These are phyloP conservation scores for Trachelus troglodyta DNA, from an alignment of 2,888 invertebrate genomes.

Conservation along the genomic window DNA sequence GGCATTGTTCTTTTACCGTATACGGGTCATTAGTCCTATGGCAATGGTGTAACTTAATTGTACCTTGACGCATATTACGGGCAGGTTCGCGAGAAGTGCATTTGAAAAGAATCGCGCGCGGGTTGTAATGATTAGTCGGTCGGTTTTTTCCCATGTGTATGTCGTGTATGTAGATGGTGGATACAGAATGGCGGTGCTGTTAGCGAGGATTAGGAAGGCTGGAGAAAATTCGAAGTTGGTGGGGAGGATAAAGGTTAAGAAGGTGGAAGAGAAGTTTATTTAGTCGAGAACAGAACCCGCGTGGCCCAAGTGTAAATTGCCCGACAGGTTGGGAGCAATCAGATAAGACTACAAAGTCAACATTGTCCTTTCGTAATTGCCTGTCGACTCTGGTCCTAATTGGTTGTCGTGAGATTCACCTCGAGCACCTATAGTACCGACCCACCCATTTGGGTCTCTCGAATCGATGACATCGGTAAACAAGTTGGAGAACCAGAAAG, in stretches of 20 bases:
- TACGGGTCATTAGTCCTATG: not conserved
- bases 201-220: not conserved
- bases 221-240: not conserved
- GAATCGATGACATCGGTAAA: slow-evolving; percentile 31
- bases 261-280: slow-evolving; percentile 8
- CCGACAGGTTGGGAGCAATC: slow-evolving; percentile 30
- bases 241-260: not conserved
- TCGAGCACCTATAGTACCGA: slow-evolving; percentile 1
- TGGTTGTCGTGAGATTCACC: slow-evolving; percentile 29
- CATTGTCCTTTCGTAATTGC: slow-evolving; percentile 39
- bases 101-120: not conserved
- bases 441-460: slow-evolving; percentile 24
- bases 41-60: not conserved
- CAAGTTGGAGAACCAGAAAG: not conserved
- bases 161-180: not conserved
- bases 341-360: slow-evolving; percentile 45
- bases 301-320: slow-evolving; percentile 26
- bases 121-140: not conserved
- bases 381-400: slow-evolving; percentile 35
- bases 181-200: not conserved
- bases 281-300: not conserved
- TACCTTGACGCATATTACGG: not conserved
- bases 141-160: not conserved
- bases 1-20: not conserved
- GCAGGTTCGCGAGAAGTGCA: not conserved